A percentile compares a stretch with the other conserved stretches of the same genome.
phyloP scores from a whole-genome alignment of 2,797 vertebrate species.

The Sebastes alutus region DNA sequence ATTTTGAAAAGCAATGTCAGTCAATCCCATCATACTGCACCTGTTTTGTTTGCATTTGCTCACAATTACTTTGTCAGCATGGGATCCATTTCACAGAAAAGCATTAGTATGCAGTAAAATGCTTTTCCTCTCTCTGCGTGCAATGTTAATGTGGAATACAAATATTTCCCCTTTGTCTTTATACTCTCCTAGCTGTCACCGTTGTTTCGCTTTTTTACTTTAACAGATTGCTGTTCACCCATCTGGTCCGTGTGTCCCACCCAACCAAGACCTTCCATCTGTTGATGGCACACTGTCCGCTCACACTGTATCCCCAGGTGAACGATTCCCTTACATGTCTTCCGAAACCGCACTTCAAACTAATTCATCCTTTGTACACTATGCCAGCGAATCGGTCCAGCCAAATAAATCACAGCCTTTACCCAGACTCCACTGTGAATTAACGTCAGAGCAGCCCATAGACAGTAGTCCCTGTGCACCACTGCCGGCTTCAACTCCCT shows the following conservation, averaged over 20 bases:
- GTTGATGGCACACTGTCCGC: slow-evolving; percentile 48
- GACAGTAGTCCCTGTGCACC: slow-evolving; percentile 14
- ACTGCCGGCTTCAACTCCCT: slow-evolving; percentile 7
- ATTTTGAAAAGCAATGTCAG: neutral
- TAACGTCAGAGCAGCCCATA: slow-evolving; percentile 38
- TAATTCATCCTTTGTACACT: slow-evolving; percentile 35
- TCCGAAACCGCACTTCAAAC: slow-evolving; percentile 50
- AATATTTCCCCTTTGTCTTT: slow-evolving; percentile 21
- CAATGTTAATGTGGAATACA: slow-evolving; percentile 24
- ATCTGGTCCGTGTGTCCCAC: slow-evolving; percentile 52
- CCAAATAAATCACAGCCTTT: slow-evolving; percentile 51
- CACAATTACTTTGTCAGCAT: slow-evolving; percentile 60
- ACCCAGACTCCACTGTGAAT: slow-evolving; percentile 57
- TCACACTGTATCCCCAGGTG: slow-evolving; percentile 53
- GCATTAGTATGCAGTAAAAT: slow-evolving; percentile 63
- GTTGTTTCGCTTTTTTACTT: slow-evolving; percentile 59
- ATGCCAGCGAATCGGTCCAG: slow-evolving; percentile 50
- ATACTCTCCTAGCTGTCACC: slow-evolving; percentile 48
- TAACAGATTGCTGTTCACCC: slow-evolving; percentile 69
- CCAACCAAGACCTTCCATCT: slow-evolving; percentile 59
- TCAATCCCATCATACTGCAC: slow-evolving; percentile 4
- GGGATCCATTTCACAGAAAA: slow-evolving; percentile 58
- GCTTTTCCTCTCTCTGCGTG: slow-evolving; percentile 52
- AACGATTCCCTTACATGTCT: slow-evolving; percentile 57
- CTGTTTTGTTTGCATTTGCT: slow-evolving; percentile 39